A percentile compares a stretch with the other conserved stretches of the same genome.
Evolutionary conservation across 1,140 invertebrate genomes (phyloP).

Genomic region (Danaus plexippus): DNA sequence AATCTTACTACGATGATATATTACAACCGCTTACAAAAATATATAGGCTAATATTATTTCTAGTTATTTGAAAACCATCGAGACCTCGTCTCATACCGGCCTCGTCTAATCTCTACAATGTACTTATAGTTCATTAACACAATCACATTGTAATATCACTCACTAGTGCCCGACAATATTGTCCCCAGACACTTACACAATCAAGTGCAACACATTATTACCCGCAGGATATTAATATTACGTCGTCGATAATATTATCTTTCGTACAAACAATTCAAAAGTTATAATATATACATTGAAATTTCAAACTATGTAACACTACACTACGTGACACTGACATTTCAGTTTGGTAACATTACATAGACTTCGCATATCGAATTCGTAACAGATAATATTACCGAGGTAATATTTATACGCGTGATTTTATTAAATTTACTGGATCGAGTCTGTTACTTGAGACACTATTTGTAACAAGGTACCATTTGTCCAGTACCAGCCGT

Average conservation of each 20-base stretch:
- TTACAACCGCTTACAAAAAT: conserved; percentile 53
- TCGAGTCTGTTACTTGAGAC: conserved; percentile 19
- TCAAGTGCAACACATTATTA: conserved; percentile 42
- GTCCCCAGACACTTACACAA: conserved; percentile 56
- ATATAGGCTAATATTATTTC: conserved; percentile 48
- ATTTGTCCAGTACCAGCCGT: conserved; percentile 58
- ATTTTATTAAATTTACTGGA: conserved; percentile 23
- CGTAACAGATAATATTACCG: conserved; percentile 10
- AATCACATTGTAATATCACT: conserved; percentile 70
- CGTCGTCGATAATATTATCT: conserved; percentile 24
- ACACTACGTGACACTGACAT: too few relatives aligned
- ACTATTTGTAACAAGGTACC: conserved; percentile 18
- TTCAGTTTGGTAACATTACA: too few relatives aligned
- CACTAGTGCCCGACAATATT: conserved; percentile 55
- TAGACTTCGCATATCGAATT: too few relatives aligned
- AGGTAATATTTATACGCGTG: conserved; percentile 26
- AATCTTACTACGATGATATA: conserved; percentile 45
- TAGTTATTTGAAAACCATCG: conserved; percentile 37
- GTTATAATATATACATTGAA: too few relatives aligned
- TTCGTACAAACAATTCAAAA: conserved; percentile 11
- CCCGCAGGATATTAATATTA: conserved; percentile 34
- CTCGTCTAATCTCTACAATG: conserved; percentile 39
- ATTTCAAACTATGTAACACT: too few relatives aligned
- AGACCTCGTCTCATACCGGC: conserved; percentile 18
- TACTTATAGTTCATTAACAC: conserved; percentile 65